Percentiles rank a stretch among this genome's conserved stretches.
phyloP scores from a whole-genome alignment of 2,797 vertebrate species.

The Sebastolobus alascanus region DNA sequence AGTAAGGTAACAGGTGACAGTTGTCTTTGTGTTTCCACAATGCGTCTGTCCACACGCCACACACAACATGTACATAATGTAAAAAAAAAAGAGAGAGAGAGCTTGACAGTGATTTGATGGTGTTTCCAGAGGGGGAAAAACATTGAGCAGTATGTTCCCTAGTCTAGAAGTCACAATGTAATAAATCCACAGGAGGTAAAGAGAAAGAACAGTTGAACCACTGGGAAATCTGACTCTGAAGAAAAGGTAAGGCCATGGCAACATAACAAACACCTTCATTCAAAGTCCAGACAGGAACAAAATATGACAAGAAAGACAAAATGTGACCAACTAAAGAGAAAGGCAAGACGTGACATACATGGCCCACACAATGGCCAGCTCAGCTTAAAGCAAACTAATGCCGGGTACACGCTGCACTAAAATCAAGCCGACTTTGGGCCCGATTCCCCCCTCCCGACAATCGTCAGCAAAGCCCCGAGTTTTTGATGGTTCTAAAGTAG shows the following conservation, averaged over 20 bases:
- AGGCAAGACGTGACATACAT: background rate
- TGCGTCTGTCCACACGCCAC: background rate
- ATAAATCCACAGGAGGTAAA: slow-evolving; percentile 35
- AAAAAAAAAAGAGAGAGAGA: background rate
- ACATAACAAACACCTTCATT: slow-evolving; percentile 3
- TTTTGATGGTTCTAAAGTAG: no score
- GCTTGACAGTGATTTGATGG: slow-evolving; percentile 13
- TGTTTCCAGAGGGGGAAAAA: slow-evolving; percentile 19
- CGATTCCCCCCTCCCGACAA: no score
- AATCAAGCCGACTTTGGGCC: no score
- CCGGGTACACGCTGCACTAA: no score
- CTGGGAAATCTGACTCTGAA: slow-evolving; percentile 22
- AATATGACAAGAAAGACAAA: slow-evolving; percentile 25
- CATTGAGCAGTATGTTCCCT: background rate
- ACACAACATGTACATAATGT: slow-evolving; percentile 7
- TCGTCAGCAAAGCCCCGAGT: no score
- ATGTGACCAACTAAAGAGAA: slow-evolving; percentile 12
- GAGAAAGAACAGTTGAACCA: slow-evolving; percentile 16
- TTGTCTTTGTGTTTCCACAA: slow-evolving; percentile 16
- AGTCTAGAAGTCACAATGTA: slow-evolving; percentile 23
- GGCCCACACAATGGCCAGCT: slow-evolving; percentile 8
- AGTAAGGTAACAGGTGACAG: slow-evolving; percentile 59
- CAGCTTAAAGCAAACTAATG: slow-evolving; percentile 4
- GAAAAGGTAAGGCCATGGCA: background rate
- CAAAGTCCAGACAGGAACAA: slow-evolving; percentile 16